Base-by-base conservation (phyloP, 1,140 invertebrate genomes). In the Drosophila varians region DNA sequence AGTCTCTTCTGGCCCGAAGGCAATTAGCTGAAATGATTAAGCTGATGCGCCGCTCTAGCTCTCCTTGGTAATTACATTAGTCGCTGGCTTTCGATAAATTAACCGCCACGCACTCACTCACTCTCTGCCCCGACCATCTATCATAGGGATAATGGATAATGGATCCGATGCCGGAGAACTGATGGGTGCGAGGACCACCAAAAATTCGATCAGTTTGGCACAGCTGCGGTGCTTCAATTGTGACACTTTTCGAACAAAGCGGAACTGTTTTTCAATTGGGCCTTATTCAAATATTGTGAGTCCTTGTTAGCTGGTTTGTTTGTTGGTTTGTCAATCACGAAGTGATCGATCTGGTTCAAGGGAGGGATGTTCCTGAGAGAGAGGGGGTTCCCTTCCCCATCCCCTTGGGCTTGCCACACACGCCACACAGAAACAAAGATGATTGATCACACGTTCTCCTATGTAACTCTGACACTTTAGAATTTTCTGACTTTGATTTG, bases 11-110 rank as follows among this genome's bases (percentile, higher is more conserved):
- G 60, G 54, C 61, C 47, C 56, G 45, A 54, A 74, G 75, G 75
- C 89, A 90, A 90, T 90, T 90, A 90, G 80, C 71, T 78, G 79
- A 82, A 90, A 90, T 90, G 88, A 90, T 90, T 90, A 90, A 90
- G 65, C 57, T 88, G 82, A 87, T 77, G 77, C 74, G 77, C 46
- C 40, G 19, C 61, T 57, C 74, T 21, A 52, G 18, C 56, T 64
- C 36, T 61, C 43, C 69, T 62, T 70, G 60, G 82, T 87, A 87
- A 87, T 87, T 87, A 87, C 82, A 88, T 87, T 87, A 87, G 82
- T 54, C 75, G 62, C 57, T 60, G 54, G 38, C 53, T 57, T 86
- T 55, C 73, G 73, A 87, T 86, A 74, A 86, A 87, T 87, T 66
- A 66, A 74, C 66, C 60, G 64, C 64, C 48, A 77, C 69, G 73